These are phyloP conservation scores for Bryconaethiops microstoma DNA, from an alignment of 2,797 vertebrate genomes.

Conservation along the genomic window DNA sequence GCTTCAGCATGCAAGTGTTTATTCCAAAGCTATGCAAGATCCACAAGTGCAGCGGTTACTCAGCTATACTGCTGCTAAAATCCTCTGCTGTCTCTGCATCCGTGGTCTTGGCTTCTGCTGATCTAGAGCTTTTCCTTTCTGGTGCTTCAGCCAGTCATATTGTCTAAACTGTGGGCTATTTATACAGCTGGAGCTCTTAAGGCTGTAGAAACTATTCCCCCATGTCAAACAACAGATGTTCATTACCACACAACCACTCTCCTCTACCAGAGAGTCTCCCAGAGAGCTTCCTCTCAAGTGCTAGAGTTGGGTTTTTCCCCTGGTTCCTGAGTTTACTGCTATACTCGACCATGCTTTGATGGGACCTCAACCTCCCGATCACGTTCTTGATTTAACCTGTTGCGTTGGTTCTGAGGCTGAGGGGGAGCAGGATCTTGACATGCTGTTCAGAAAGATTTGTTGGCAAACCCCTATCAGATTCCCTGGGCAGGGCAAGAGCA, in stretches of 20 bases:
- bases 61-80: constrained; percentile 7
- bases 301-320: background rate
- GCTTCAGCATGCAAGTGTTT: constrained; percentile 2
- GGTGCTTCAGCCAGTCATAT: constrained; percentile 8
- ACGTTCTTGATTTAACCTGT: background rate
- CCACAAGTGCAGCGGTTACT: background rate
- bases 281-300: constrained; percentile 12
- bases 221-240: constrained; percentile 41
- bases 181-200: constrained; percentile 41
- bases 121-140: constrained; percentile 7
- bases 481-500: constrained; percentile 4
- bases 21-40: background rate
- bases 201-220: constrained; percentile 9
- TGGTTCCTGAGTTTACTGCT: background rate
- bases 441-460: background rate
- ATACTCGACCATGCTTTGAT: background rate
- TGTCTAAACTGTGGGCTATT: constrained; percentile 35
- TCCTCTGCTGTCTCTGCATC: constrained; percentile 18
- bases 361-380: background rate
- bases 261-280: background rate
- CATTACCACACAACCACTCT: constrained; percentile 3
- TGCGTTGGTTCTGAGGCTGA: background rate
- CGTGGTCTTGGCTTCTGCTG: background rate
- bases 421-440: background rate
- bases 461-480: background rate